These are phyloP conservation scores for Drosophila mulleri DNA, from an alignment of 2,888 invertebrate genomes.

Conservation along the genomic window DNA sequence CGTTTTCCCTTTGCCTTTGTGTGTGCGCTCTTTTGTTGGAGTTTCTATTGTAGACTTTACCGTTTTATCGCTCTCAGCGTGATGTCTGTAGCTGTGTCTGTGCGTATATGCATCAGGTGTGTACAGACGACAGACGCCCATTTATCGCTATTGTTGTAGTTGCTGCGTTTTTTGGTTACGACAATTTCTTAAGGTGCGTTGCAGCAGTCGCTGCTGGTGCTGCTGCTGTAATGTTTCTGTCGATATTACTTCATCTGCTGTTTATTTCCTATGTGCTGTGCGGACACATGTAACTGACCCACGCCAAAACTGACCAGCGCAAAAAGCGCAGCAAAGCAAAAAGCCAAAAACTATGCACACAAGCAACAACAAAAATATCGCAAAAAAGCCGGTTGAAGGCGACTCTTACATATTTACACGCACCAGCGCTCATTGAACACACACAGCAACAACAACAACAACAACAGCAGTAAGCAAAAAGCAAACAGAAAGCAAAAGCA, in stretches of 20 bases:
- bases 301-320: slow-evolving; percentile 73
- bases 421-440: slow-evolving; percentile 79
- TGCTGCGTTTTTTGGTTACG: slow-evolving; percentile 5
- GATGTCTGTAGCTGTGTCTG: neutral
- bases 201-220: slow-evolving; percentile 21
- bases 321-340: slow-evolving; percentile 52
- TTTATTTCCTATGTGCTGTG: slow-evolving; percentile 72
- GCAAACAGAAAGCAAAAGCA: slow-evolving; percentile 66
- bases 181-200: slow-evolving; percentile 23
- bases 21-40: slow-evolving; percentile 38
- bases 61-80: slow-evolving; percentile 29
- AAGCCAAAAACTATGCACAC: slow-evolving; percentile 35
- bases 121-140: slow-evolving; percentile 28
- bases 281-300: slow-evolving; percentile 52
- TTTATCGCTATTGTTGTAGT: slow-evolving; percentile 21
- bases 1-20: slow-evolving; percentile 56
- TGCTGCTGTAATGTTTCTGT: slow-evolving; percentile 34
- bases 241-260: slow-evolving; percentile 72
- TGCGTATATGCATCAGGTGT: slow-evolving; percentile 53
- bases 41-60: slow-evolving; percentile 29
- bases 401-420: slow-evolving; percentile 81
- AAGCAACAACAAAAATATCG: slow-evolving; percentile 42
- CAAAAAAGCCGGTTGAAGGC: slow-evolving; percentile 80
- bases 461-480: slow-evolving; percentile 24
- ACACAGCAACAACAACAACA: slow-evolving; percentile 47